Base-by-base conservation (phyloP, 2,113 vertebrate species). In the Gobiocypris rarus region DNA sequence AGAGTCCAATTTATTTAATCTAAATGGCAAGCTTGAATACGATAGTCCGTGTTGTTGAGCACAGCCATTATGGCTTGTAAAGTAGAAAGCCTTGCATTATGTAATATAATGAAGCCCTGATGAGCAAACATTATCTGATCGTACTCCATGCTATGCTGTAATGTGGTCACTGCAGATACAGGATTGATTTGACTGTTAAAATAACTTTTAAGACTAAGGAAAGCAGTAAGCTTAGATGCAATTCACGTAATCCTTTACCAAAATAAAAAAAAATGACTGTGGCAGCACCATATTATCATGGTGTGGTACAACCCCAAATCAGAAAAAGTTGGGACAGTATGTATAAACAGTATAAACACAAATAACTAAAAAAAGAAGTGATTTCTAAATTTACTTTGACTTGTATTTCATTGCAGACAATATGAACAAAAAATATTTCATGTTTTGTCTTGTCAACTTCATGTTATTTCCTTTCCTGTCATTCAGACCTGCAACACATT, bases 101-200 rank as follows among this genome's bases (percentile, higher is more conserved):
- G 38, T 75, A 86, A 83, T 45, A n/a, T 74, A 65, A 81, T 54
- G 24, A 70, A 34, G 22, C 26, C 45, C 38, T 38, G 84, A 75
- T 45, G 19, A 76, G 38, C 11, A 63, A 52, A 82, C 34, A 48
- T 67, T 9, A 67, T 65, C 58, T 85, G 71, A n/a, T n/a, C 59
- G 10, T 81, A 61, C 59, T 67, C 26, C 28, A 70, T 11, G 13
- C 59, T 5, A 8, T 13, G 31, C 54, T 77, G 34, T 22, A 59
- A 58, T 77, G 52, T 77, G 9, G 31, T 41, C 17, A 26, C 73
- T 69, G 24, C 70, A 59, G 34, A 52, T 73, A 19, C 31, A 59
- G 41, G 75, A 50, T 34, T n/a, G 45, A 45, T 63, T 63, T 6
- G 6, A 38, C 22, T 5, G 1, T 10, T 15, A 31, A 50, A 19